phyloP scores from a whole-genome alignment of 2,888 invertebrate species.

The Odontomyia ornata region DNA sequence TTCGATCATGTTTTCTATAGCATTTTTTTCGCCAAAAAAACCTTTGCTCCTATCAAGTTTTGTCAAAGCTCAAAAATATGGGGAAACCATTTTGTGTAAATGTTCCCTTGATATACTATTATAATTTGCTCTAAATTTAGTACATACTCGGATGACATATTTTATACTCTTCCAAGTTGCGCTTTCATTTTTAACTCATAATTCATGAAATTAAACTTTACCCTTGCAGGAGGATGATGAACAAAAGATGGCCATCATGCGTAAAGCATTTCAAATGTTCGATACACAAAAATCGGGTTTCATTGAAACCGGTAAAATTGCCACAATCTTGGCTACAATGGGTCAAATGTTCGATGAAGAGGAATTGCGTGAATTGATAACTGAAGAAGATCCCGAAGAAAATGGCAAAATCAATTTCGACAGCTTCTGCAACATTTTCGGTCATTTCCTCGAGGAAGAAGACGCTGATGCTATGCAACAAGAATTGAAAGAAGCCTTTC shows the following conservation, averaged over 20 bases:
- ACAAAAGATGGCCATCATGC: slow-evolving; percentile 88
- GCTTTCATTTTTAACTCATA: no score
- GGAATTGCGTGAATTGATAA: slow-evolving; percentile 87
- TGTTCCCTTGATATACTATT: no score
- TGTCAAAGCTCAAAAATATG: no score
- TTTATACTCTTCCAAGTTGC: no score
- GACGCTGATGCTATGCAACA: slow-evolving; percentile 96
- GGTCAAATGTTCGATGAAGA: slow-evolving; percentile 93
- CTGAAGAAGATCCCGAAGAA: slow-evolving; percentile 91
- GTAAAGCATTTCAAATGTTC: slow-evolving; percentile 97
- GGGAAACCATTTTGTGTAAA: no score
- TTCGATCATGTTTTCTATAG: no score
- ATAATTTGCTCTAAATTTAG: no score
- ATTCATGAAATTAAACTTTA: not conserved
- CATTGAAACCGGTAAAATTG: slow-evolving; percentile 90
- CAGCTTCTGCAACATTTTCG: slow-evolving; percentile 90
- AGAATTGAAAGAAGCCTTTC: slow-evolving; percentile 96
- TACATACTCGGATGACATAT: no score
- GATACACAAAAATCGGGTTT: slow-evolving; percentile 92
- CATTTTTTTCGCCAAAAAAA: no score
- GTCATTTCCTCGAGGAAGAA: slow-evolving; percentile 94
- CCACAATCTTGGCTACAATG: slow-evolving; percentile 93
- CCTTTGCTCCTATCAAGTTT: no score
- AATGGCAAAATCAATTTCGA: slow-evolving; percentile 94
- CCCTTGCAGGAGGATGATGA: slow-evolving; percentile 69